Conservation (phyloP, 2,888 invertebrate genomes). For the Micropterix aruncella region DNA sequence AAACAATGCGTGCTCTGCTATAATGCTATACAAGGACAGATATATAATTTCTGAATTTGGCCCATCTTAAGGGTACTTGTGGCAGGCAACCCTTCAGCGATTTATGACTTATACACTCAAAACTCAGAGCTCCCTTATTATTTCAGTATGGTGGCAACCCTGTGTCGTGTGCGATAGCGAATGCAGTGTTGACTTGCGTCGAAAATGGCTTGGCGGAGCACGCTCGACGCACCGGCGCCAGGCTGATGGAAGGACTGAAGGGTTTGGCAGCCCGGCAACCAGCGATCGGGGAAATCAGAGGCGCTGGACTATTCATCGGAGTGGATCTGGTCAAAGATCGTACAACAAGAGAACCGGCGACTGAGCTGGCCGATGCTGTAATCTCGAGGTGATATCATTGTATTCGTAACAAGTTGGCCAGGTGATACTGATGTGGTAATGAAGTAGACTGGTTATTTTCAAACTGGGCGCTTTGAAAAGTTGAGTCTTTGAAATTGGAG, state of each 20-base stretch:
- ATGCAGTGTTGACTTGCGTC: slow-evolving; percentile 88
- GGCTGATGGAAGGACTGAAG: slow-evolving; percentile 53
- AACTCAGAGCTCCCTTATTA: no score
- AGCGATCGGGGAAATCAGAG: slow-evolving; percentile 81
- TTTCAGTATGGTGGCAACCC: slow-evolving; percentile 96
- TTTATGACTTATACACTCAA: no score
- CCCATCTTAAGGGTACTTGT: no score
- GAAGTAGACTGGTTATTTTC: background rate
- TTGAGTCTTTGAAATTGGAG: background rate
- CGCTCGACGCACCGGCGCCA: slow-evolving; percentile 68
- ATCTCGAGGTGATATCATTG: slow-evolving; percentile 40
- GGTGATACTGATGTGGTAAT: background rate
- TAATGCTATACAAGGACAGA: no score
- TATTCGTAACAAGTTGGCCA: background rate
- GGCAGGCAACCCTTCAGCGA: no score
- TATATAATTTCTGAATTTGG: no score
- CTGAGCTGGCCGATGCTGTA: slow-evolving; percentile 63
- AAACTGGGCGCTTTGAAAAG: background rate
- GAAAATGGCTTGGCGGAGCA: slow-evolving; percentile 79
- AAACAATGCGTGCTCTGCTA: no score
- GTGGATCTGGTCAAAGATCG: slow-evolving; percentile 79
- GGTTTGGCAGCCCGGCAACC: slow-evolving; percentile 59
- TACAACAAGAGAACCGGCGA: slow-evolving; percentile 64
- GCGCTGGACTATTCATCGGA: slow-evolving; percentile 89
- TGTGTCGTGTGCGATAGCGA: slow-evolving; percentile 92